These are phyloP conservation scores for Ibycter americanus DNA, from an alignment of 2,797 vertebrate species.

Conservation along the genomic window DNA sequence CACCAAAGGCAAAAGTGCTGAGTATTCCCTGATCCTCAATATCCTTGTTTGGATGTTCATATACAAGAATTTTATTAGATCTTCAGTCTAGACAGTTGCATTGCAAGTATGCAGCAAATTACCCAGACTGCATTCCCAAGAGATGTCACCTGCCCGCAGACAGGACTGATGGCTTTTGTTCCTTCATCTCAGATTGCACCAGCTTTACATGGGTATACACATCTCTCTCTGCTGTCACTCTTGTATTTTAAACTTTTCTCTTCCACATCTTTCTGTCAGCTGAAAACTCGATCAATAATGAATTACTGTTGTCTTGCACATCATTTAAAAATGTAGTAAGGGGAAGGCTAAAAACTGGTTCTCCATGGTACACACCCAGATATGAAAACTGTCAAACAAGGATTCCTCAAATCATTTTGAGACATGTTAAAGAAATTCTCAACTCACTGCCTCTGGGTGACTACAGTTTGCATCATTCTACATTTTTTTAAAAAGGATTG, in stretches of 20 bases:
- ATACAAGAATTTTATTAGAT: not conserved
- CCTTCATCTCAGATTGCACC: not conserved
- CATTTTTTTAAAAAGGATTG: not conserved
- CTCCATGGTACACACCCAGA: not conserved
- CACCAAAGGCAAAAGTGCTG: not conserved
- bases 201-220: not conserved
- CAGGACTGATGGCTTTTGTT: not conserved
- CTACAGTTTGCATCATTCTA: not conserved
- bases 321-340: not conserved
- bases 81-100: fast-evolving
- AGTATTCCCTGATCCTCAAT: not conserved
- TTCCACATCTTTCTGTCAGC: not conserved
- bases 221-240: not conserved
- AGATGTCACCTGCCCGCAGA: fast-evolving
- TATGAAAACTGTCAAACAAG: not conserved
- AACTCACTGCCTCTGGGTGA: not conserved
- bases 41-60: not conserved
- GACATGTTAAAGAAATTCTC: not conserved
- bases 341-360: not conserved
- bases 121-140: not conserved
- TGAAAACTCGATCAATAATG: not conserved
- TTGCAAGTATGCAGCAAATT: not conserved
- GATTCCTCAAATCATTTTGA: not conserved
- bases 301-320: not conserved
- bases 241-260: not conserved